These are phyloP conservation scores for Donacobius atricapilla DNA, from an alignment of 2,113 vertebrate species.

Conservation along the genomic window DNA sequence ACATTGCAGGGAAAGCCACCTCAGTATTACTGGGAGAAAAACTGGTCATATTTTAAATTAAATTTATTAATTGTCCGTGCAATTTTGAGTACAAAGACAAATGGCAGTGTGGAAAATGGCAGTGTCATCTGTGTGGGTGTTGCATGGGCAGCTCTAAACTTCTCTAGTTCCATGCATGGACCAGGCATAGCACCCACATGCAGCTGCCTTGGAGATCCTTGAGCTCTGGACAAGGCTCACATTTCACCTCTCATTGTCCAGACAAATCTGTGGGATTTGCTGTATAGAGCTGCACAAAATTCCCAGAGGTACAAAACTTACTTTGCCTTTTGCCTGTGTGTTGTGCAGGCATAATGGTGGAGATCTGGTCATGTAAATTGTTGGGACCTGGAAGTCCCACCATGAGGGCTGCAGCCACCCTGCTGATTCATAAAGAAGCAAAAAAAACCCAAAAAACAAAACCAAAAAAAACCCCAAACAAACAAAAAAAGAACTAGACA, in stretches of 20 bases:
- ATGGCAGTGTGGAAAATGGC: background rate
- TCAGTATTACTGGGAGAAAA: background rate
- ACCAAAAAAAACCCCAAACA: no score
- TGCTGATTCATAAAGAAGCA: no score
- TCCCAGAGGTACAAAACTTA: background rate
- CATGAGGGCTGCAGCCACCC: background rate
- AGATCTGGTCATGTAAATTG: background rate
- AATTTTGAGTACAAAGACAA: background rate
- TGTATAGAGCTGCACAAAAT: background rate
- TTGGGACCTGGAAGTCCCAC: background rate
- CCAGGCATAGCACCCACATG: background rate
- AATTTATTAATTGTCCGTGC: background rate
- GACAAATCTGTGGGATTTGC: background rate
- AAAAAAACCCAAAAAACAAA: background rate
- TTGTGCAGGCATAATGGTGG: accelerated
- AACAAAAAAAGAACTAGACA: background rate
- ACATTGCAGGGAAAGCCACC: background rate
- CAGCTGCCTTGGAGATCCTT: background rate
- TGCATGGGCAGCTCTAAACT: background rate
- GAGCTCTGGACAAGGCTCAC: background rate
- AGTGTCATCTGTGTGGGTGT: accelerated
- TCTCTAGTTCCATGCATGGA: background rate
- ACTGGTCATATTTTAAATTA: background rate
- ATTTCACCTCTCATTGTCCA: background rate
- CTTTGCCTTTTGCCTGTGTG: background rate